Base-by-base conservation (phyloP, 2,113 vertebrate species). In the Etheostoma spectabile region DNA sequence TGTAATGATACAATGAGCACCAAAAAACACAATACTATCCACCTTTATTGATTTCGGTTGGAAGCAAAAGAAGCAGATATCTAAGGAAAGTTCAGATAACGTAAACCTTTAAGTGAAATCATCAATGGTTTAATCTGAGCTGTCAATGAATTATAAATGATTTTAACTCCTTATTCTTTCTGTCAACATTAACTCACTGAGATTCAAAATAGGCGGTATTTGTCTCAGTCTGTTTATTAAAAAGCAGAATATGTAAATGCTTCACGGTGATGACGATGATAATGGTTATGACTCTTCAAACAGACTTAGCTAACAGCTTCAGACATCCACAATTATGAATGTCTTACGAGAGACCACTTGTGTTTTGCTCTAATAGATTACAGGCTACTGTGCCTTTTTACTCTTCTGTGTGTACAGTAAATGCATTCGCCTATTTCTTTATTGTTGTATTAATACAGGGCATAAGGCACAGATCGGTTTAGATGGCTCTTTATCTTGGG, bases 401-500 rank as follows among this genome's bases (percentile, higher is more conserved):
- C 52, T 77, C 42, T 61, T 57, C 16, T 51, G 33, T 77, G 63
- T 85, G 63, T 67, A 79, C 65, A 83, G 70, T 67, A 76, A 65
- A 62, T 14, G 35, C 64, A 21, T 59, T 45, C 65, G 53, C 63
- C 73, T 35, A 59, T 76, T 88, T 81, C 61, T 81, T 48, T 83
- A 74, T 78, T 67, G 85, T 63, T 67, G 70, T 33, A 82, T 91
- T 92, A 92, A 89, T 80, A 74, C 73, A 45, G 51, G 55, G 55
- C 79, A 82, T 83, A 87, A 77, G 84, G 71, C 38, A 18, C 72
- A 67, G 46, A 88, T 90, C 35, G 18, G 56, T 83, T 82, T 75
- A 78, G 81, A 89, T 79, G 72, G 70, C 80, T 90, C 83, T 78
- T 89, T 87, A 91, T 93, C 92, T 63, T 13, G 5, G n/a, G 67